Conservation (phyloP, 2,797 vertebrate species). For the Sebastes taczanowskii region DNA sequence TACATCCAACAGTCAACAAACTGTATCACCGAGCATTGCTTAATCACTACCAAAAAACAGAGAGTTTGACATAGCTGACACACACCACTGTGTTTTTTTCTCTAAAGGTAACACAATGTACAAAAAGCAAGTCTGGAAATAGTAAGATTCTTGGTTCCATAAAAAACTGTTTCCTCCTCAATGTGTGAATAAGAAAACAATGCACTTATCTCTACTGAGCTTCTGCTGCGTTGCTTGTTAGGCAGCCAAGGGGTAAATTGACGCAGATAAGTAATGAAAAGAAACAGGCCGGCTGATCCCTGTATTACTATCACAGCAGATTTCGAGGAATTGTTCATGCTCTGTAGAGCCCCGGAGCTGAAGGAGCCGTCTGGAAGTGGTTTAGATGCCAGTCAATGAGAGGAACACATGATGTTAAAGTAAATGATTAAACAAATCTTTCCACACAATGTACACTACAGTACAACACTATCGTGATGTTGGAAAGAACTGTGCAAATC, state of each 20-base stretch:
- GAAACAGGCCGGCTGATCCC: slow-evolving; percentile 73
- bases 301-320: slow-evolving; percentile 67
- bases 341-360: slow-evolving; percentile 58
- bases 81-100: slow-evolving; percentile 75
- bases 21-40: slow-evolving; percentile 71
- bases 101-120: slow-evolving; percentile 87
- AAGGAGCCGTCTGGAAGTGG: slow-evolving; percentile 54
- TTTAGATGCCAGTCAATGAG: slow-evolving; percentile 60
- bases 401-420: slow-evolving; percentile 57
- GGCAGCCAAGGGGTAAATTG: slow-evolving; percentile 79
- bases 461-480: slow-evolving; percentile 74
- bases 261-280: slow-evolving; percentile 78
- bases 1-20: slow-evolving; percentile 71
- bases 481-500: slow-evolving; percentile 60
- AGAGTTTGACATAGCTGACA: slow-evolving; percentile 77
- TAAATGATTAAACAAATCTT: slow-evolving; percentile 67
- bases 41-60: slow-evolving; percentile 78
- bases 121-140: slow-evolving; percentile 87
- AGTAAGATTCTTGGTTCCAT: slow-evolving; percentile 82
- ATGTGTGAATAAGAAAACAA: slow-evolving; percentile 83
- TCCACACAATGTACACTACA: slow-evolving; percentile 77
- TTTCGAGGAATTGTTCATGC: slow-evolving; percentile 69
- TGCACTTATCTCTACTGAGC: slow-evolving; percentile 83
- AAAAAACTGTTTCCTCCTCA: slow-evolving; percentile 74
- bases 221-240: slow-evolving; percentile 76